A percentile compares a stretch with the other conserved stretches of the same genome.
Conservation (phyloP, 1,140 invertebrate genomes). For the Gryllus bimaculatus region DNA sequence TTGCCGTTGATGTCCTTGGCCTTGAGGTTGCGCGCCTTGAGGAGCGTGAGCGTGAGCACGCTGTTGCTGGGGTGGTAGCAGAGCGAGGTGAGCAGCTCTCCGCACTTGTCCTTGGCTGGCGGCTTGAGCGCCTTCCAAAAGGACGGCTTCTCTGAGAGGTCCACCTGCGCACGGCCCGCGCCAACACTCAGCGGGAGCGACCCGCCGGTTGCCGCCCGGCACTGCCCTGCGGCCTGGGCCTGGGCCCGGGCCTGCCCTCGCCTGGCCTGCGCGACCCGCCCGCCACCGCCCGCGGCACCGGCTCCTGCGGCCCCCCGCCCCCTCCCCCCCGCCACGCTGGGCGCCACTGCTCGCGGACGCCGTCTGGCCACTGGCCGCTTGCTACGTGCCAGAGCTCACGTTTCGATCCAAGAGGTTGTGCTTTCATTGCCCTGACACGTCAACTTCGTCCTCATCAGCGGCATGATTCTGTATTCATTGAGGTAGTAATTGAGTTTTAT, state of each 20-base stretch:
- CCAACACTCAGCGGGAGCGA: background rate
- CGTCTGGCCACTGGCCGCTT: too few species aligned
- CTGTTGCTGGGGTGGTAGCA: slow-evolving; percentile 89
- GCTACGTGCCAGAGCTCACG: too few species aligned
- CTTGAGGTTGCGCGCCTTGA: slow-evolving; percentile 86
- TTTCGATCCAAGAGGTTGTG: too few species aligned
- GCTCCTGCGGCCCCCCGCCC: background rate
- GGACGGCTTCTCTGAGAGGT: slow-evolving; percentile 80
- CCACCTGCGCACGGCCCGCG: slow-evolving; percentile 50
- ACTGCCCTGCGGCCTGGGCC: background rate
- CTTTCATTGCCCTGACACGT: too few species aligned
- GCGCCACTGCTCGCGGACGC: too few species aligned
- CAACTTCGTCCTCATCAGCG: too few species aligned
- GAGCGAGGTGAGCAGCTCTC: slow-evolving; percentile 79
- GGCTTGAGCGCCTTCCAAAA: slow-evolving; percentile 90
- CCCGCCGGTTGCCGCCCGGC: background rate
- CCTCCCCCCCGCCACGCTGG: too few species aligned
- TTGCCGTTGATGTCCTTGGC: slow-evolving; percentile 92
- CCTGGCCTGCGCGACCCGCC: too few species aligned
- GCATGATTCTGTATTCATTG: too few species aligned
- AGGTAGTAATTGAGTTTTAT: too few species aligned
- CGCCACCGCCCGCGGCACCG: too few species aligned
- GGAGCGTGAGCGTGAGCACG: slow-evolving; percentile 71
- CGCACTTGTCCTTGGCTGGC: slow-evolving; percentile 84
- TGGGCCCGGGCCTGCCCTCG: background rate